These are phyloP conservation scores for Falco cherrug DNA, from an alignment of 2,797 vertebrate species.

Conservation along the genomic window DNA sequence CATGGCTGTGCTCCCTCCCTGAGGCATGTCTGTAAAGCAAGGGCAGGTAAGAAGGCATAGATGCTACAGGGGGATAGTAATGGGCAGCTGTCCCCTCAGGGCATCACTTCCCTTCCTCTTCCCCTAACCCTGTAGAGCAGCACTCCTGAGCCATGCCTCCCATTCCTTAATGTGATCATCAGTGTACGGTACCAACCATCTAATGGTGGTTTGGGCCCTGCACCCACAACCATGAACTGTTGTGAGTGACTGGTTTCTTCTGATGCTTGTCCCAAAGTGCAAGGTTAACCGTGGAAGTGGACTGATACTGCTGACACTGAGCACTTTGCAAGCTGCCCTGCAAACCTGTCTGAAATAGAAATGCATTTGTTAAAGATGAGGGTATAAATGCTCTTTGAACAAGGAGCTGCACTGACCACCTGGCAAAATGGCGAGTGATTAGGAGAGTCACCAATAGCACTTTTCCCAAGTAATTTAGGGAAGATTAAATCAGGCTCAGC, in stretches of 20 bases:
- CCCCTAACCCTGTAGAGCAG: not conserved
- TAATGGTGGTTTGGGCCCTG: accelerated
- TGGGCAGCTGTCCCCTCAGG: not conserved
- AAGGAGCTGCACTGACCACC: not conserved
- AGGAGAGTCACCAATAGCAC: not conserved
- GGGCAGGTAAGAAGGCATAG: not conserved
- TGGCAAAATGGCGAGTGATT: not conserved
- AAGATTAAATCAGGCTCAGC: not conserved
- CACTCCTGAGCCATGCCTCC: not conserved
- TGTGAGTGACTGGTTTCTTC: not conserved
- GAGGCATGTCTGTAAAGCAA: not conserved
- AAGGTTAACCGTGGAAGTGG: not conserved
- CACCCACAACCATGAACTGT: accelerated
- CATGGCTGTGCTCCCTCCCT: not conserved
- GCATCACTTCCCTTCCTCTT: not conserved
- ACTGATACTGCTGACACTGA: not conserved
- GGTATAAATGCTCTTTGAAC: not conserved
- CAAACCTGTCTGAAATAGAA: not conserved
- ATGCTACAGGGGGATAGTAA: not conserved
- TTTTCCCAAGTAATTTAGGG: not conserved
- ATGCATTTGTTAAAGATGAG: not conserved
- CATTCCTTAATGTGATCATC: not conserved
- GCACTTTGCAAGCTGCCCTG: not conserved
- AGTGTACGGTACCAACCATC: not conserved
- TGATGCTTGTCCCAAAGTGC: not conserved